Percentiles rank a stretch among this genome's conserved stretches.
Conservation (phyloP, 2,888 invertebrate species). For the Sesia apiformis region DNA sequence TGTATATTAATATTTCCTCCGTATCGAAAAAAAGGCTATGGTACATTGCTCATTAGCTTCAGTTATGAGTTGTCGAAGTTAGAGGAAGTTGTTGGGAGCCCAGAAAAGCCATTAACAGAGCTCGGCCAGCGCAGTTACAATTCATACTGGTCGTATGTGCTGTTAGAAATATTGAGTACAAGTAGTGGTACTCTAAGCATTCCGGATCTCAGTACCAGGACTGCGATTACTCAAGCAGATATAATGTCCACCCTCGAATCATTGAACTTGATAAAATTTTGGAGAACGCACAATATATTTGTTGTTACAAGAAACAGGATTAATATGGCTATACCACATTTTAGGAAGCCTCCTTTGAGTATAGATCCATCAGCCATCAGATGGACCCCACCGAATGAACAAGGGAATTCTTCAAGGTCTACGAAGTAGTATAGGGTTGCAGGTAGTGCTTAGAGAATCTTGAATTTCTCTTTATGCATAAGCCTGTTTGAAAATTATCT, state of each 20-base stretch:
- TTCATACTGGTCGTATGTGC: conserved; percentile 97
- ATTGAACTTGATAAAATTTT: conserved; percentile 99
- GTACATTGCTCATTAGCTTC: conserved; percentile 96
- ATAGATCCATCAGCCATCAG: conserved; percentile 87
- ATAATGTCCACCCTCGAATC: conserved; percentile 97
- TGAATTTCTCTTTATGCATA: conserved; percentile 33
- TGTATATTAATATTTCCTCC: conserved; percentile 98
- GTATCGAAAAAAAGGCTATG: conserved; percentile 97
- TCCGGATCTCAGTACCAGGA: conserved; percentile 94
- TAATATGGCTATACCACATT: conserved; percentile 90
- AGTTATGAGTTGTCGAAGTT: conserved; percentile 97
- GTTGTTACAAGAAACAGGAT: conserved; percentile 97
- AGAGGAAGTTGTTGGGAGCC: conserved; percentile 96
- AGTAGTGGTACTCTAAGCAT: conserved; percentile 92
- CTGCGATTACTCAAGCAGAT: conserved; percentile 95
- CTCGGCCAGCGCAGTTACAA: conserved; percentile 96
- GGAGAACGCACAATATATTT: conserved; percentile 99
- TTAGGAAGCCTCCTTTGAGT: conserved; percentile 89
- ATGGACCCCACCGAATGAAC: conserved; percentile 83
- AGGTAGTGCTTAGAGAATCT: conserved; percentile 55
- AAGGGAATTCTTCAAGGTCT: conserved; percentile 57
- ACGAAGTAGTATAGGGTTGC: conserved; percentile 68
- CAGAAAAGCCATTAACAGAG: conserved; percentile 97
- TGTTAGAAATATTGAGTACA: conserved; percentile 91
- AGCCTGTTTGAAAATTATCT: conserved; percentile 36